Evolutionary conservation across 2,888 invertebrate genomes (phyloP), one percentile per base, ranked within the genome.

Genomic region (Pharmacophagus antenor): DNA sequence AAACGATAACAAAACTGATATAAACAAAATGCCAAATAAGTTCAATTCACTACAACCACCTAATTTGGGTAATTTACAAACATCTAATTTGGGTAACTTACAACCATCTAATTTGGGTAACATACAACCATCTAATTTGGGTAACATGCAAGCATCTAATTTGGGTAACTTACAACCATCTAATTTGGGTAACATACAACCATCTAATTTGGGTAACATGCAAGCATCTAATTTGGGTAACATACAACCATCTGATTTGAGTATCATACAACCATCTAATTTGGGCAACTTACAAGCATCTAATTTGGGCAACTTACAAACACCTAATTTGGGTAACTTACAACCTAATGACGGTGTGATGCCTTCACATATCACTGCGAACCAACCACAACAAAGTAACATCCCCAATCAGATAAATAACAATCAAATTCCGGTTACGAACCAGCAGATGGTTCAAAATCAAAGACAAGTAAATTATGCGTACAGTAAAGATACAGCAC

Each of bases 1-100:
- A 78, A 73, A 70, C 59, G 47, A 50, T 37, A 77, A 73, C 56
- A 70, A 70, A 27, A 52, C 62, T 55, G 58, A 58, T 27, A 44
- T 62, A 1, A 63, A 66, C 27, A 67, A 63, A 47, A 52, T 58
- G 10, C 58, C 15, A 50, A 52, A 37, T 44, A 63, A 12, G 51
- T 18, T 56, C 65, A 59, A 63, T 37, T 61, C 70, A 65, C 46
- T 7, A 8, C 51, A 46, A 21, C 41, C 31, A 20, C 31, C 37
- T 18, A 41, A 15, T 56, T 21, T 18, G 22, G 21, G 2, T 5
- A 50, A n/a, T 62, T 50, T n/a, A n/a, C n/a, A n/a, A n/a, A n/a
- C 31, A 20, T 22, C 37, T 18, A 41, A 15, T 56, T 21, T 18
- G 22, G 21, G 2, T 5, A 50, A n/a, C 62, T 50, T 7, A 8